These are phyloP conservation scores for Pica pica DNA, from an alignment of 2,113 vertebrate genomes.

Conservation along the genomic window DNA sequence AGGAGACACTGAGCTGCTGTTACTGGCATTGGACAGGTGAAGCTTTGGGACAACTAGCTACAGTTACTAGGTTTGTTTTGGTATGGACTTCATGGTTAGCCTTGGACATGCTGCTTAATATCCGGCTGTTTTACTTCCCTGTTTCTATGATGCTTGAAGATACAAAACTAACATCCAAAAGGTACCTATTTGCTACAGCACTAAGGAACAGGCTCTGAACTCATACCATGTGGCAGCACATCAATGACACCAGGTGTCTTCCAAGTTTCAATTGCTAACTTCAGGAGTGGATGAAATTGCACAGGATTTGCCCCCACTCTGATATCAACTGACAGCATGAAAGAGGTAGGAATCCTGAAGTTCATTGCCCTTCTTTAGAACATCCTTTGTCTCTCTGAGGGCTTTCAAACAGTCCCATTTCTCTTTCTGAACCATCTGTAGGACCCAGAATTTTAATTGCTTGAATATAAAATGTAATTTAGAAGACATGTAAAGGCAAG, in stretches of 20 bases:
- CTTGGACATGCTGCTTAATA: not conserved
- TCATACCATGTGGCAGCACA: not conserved
- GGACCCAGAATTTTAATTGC: conserved; percentile 2
- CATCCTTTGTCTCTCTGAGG: not conserved
- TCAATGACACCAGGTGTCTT: not conserved
- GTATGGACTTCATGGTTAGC: not conserved
- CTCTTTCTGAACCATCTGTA: not conserved
- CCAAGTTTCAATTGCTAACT: not conserved
- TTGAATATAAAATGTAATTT: not conserved
- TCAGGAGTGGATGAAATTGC: not conserved
- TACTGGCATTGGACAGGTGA: not conserved
- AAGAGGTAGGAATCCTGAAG: not conserved
- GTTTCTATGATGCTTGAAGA: not conserved
- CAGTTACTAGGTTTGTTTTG: not conserved
- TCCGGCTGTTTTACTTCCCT: not conserved
- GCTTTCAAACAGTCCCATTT: not conserved
- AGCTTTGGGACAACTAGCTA: not conserved
- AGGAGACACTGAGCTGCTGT: not conserved
- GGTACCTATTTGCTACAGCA: not conserved
- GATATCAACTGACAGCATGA: not conserved
- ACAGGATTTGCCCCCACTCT: not conserved
- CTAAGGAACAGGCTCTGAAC: not conserved
- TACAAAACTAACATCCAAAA: not conserved
- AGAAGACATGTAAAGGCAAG: not conserved
- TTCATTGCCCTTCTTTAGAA: not conserved